phyloP scores from a whole-genome alignment of 2,888 invertebrate species.

The Isoperla grammatica region DNA sequence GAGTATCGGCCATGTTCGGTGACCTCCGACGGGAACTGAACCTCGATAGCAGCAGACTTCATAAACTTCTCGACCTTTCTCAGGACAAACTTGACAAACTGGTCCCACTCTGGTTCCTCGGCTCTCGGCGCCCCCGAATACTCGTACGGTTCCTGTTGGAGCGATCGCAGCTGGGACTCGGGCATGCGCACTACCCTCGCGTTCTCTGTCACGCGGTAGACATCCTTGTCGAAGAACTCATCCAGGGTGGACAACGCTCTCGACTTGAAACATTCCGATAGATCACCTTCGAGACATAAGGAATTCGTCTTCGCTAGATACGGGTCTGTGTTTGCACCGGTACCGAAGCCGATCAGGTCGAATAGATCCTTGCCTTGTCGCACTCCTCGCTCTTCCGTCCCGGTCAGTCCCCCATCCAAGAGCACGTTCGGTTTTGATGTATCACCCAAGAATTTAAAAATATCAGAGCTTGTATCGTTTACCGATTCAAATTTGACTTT shows the following conservation, averaged over 20 bases:
- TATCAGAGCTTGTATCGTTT: neutral
- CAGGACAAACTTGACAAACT: constrained; percentile 67
- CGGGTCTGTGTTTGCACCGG: constrained; percentile 66
- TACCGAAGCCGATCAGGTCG: constrained; percentile 76
- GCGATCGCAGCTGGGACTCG: constrained; percentile 60
- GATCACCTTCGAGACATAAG: constrained; percentile 69
- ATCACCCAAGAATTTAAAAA: constrained; percentile 3
- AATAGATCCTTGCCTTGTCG: constrained; percentile 63
- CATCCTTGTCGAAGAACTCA: constrained; percentile 65
- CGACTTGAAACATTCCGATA: constrained; percentile 83
- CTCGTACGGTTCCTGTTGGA: constrained; percentile 66
- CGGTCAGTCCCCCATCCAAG: neutral
- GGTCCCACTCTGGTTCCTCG: constrained; percentile 76
- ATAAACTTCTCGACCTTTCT: constrained; percentile 72
- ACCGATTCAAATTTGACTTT: constrained; percentile 13
- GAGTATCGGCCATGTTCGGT: constrained; percentile 68
- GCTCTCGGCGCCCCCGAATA: constrained; percentile 63
- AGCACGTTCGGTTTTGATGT: neutral
- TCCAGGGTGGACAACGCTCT: constrained; percentile 69
- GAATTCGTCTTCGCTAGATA: constrained; percentile 68
- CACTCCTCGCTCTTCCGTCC: constrained; percentile 38
- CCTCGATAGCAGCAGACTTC: constrained; percentile 70
- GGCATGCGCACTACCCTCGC: constrained; percentile 65
- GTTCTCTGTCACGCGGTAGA: constrained; percentile 59
- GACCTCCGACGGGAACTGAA: constrained; percentile 67